phyloP scores from a whole-genome alignment of 2,888 invertebrate genomes.

The Amblyteles armatorius region DNA sequence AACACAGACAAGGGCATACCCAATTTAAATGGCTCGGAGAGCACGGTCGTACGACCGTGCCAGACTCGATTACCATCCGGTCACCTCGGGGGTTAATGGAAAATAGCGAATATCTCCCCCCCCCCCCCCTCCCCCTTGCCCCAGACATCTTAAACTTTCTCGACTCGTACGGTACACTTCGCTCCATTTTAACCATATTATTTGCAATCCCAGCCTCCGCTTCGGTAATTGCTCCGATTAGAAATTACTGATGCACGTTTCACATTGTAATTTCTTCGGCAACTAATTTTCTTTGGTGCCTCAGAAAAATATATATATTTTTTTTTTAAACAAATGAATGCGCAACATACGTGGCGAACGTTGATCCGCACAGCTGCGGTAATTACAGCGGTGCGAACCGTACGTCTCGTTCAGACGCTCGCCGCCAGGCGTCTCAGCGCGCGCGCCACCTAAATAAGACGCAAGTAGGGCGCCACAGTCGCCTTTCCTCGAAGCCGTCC shows the following conservation, averaged over 20 bases:
- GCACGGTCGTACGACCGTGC: slow-evolving; percentile 34
- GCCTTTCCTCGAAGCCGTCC: slow-evolving; percentile 69
- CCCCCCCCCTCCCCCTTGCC: slow-evolving; percentile 1
- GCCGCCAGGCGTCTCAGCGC: background rate
- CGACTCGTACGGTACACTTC: background rate
- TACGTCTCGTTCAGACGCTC: slow-evolving; percentile 13
- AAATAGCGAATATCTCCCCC: slow-evolving; percentile 62
- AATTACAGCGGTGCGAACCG: background rate
- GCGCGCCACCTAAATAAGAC: slow-evolving; percentile 40
- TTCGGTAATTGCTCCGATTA: slow-evolving; percentile 75
- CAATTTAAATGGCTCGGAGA: slow-evolving; percentile 74
- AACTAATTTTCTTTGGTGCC: background rate
- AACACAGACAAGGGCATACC: slow-evolving; percentile 59
- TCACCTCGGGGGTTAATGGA: slow-evolving; percentile 69
- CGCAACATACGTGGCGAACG: background rate
- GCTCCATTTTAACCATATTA: slow-evolving; percentile 21
- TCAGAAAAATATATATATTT: too few species aligned
- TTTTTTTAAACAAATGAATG: background rate
- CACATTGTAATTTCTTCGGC: slow-evolving; percentile 44
- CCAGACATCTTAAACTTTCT: slow-evolving; percentile 37
- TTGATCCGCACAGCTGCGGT: background rate
- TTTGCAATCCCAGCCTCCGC: slow-evolving; percentile 56
- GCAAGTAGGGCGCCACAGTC: slow-evolving; percentile 72
- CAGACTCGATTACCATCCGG: slow-evolving; percentile 62
- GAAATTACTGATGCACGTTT: slow-evolving; percentile 73